Evolutionary conservation across 23 tunicate species (phyloP).

Genomic region (Trididemnum miniatum): DNA sequence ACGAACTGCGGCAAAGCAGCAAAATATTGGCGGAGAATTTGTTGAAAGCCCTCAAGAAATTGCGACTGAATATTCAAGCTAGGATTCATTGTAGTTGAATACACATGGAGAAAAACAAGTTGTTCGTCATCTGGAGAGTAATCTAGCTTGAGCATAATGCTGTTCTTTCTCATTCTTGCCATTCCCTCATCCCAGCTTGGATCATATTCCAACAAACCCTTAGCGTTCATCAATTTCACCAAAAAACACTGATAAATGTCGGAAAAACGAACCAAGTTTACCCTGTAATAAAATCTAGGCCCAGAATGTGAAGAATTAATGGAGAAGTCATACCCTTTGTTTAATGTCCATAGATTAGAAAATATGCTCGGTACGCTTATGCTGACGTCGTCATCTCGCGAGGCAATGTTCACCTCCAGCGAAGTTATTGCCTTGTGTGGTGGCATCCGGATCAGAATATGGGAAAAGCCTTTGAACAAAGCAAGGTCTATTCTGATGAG

Average conservation of each 20-base stretch:
- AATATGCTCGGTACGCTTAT: constrained; percentile 55
- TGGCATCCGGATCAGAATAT: constrained; percentile 43
- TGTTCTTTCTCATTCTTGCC: background rate
- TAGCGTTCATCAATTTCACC: background rate
- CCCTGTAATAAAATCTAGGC: constrained; percentile 40
- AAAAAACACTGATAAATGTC: constrained; percentile 53
- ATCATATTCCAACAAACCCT: constrained; percentile 5
- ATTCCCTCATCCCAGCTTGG: constrained; percentile 50
- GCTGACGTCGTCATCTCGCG: background rate
- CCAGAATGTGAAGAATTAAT: background rate
- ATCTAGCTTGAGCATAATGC: background rate
- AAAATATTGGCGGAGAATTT: constrained; percentile 39
- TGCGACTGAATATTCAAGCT: constrained; percentile 8
- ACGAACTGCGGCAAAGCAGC: constrained; percentile 40
- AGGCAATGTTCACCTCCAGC: constrained; percentile 51
- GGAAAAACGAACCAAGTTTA: constrained; percentile 33
- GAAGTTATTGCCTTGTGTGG: background rate
- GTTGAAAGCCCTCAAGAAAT: constrained; percentile 50
- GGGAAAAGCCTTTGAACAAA: constrained; percentile 46
- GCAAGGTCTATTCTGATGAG: constrained; percentile 30
- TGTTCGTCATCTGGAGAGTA: constrained; percentile 17
- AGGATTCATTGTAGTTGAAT: constrained; percentile 5
- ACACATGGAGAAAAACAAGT: constrained; percentile 37
- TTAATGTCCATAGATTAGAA: constrained; percentile 74
- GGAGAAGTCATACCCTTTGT: constrained; percentile 26